A percentile compares a stretch with the other conserved stretches of the same genome.
These are phyloP conservation scores for Notodonta ziczac DNA, from an alignment of 2,888 invertebrate species.

Conservation along the genomic window DNA sequence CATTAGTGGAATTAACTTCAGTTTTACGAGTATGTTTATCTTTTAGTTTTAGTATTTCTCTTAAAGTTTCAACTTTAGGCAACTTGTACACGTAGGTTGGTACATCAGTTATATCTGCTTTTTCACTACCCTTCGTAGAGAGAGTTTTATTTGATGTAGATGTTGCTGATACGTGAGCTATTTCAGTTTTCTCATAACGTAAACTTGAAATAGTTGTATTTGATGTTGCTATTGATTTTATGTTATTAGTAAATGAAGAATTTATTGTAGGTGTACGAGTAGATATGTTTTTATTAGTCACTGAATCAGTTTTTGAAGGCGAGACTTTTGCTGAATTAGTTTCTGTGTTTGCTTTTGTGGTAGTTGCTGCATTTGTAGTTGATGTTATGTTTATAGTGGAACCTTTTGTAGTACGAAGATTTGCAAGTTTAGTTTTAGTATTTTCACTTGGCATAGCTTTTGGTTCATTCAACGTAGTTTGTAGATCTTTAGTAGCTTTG, in stretches of 20 bases:
- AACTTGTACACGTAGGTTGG: neutral
- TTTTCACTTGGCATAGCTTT: neutral
- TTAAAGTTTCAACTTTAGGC: neutral
- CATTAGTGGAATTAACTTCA: neutral
- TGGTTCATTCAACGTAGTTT: neutral
- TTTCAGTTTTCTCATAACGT: neutral
- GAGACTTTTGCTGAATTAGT: neutral
- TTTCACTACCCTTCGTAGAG: neutral
- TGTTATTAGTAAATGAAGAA: neutral
- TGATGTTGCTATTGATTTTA: neutral
- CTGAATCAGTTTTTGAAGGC: neutral
- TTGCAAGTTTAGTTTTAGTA: neutral
- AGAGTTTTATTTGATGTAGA: neutral
- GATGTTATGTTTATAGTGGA: neutral
- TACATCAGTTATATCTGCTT: neutral
- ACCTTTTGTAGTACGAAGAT: neutral
- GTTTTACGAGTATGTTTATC: neutral
- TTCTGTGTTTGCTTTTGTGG: neutral
- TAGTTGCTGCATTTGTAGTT: neutral
- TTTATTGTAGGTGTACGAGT: neutral
- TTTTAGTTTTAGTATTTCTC: neutral
- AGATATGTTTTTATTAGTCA: neutral
- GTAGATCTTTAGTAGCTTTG: neutral
- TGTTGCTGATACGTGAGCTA: neutral
- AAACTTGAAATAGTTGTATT: neutral